phyloP scores from a whole-genome alignment of 2,113 vertebrate species.

The Setophaga coronata region DNA sequence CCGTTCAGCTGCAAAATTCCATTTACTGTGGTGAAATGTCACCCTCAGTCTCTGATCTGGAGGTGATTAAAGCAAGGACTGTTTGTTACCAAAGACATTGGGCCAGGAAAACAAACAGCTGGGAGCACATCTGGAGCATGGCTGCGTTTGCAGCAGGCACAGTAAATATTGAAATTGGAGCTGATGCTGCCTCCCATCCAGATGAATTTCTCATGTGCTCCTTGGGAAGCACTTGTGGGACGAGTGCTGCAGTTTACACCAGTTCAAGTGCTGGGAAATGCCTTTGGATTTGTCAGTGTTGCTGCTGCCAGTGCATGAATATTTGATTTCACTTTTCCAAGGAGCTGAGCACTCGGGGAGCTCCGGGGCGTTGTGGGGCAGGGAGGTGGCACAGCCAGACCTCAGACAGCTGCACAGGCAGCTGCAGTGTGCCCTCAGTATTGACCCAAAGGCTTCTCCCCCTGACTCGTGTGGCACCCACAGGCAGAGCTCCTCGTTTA shows the following conservation, averaged over 20 bases:
- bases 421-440: rapidly evolving
- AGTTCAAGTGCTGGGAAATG: not conserved
- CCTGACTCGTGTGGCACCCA: rapidly evolving
- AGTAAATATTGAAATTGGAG: not conserved
- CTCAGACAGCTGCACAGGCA: not conserved
- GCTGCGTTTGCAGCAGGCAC: not conserved
- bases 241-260: not conserved
- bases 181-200: not conserved
- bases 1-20: not conserved
- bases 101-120: not conserved
- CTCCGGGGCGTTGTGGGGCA: not conserved
- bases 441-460: not conserved
- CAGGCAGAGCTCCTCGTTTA: not conserved
- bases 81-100: not conserved
- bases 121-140: not conserved
- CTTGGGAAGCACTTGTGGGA: not conserved
- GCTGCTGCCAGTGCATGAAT: not conserved
- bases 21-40: not conserved
- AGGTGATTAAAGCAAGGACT: not conserved
- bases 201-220: not conserved
- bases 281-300: not conserved
- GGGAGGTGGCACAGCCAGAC: not conserved
- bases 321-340: not conserved
- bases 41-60: not conserved
- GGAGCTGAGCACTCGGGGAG: not conserved